A percentile compares a stretch with the other conserved stretches of the same genome.
phyloP scores from a whole-genome alignment of 1,140 invertebrate genomes.

The Teleogryllus occipitalis region DNA sequence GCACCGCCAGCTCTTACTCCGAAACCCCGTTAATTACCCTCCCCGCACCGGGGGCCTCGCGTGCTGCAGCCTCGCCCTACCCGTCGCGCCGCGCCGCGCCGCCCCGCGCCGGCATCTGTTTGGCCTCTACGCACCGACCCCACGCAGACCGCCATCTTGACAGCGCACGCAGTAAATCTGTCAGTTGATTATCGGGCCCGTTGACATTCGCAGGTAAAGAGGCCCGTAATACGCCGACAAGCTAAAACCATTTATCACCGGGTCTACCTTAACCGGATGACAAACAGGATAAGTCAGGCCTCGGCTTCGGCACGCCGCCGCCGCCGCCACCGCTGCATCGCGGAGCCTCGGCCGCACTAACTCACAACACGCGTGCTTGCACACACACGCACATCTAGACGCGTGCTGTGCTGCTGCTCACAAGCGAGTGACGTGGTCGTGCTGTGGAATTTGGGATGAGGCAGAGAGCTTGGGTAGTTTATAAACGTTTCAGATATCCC shows the following conservation, averaged over 20 bases:
- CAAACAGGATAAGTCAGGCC: constrained; percentile 10
- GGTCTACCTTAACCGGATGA: constrained; percentile 13
- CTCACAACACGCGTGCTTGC: background rate
- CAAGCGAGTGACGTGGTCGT: too few species aligned
- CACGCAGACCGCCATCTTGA: constrained; percentile 8
- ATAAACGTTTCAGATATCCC: too few species aligned
- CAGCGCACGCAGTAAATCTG: constrained; percentile 13
- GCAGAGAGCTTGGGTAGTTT: too few species aligned
- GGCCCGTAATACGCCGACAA: constrained; percentile 6
- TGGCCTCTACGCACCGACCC: background rate
- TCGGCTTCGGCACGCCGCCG: too few species aligned
- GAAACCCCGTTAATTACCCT: too few species aligned
- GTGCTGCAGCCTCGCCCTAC: too few species aligned
- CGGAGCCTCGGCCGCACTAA: background rate
- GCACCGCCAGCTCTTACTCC: too few species aligned
- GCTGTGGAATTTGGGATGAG: too few species aligned
- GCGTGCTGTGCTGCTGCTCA: too few species aligned
- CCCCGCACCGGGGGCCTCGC: too few species aligned
- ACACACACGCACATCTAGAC: background rate
- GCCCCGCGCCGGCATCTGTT: too few species aligned
- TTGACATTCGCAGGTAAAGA: constrained; percentile 16
- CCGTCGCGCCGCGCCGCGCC: too few species aligned
- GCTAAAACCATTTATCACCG: constrained; percentile 18
- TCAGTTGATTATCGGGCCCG: constrained; percentile 14
- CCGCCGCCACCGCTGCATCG: background rate